Conservation (phyloP, 2,888 invertebrate species). For the Apodemia mormo region DNA sequence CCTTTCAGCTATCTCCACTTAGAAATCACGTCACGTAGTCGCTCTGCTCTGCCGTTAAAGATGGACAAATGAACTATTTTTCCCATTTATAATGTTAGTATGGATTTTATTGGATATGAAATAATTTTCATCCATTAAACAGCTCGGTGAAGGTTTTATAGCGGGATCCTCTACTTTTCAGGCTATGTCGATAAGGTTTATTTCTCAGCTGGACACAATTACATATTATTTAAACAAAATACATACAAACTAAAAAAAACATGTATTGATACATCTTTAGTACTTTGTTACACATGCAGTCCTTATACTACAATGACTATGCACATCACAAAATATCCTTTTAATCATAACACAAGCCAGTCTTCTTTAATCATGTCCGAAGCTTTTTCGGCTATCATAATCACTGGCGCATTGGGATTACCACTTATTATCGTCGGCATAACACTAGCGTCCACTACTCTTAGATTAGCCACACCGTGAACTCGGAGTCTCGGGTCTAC, state of each 20-base stretch:
- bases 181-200: too few relatives aligned
- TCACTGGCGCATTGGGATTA: conserved; percentile 93
- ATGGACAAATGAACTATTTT: too few relatives aligned
- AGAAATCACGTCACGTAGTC: too few relatives aligned
- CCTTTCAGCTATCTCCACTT: too few relatives aligned
- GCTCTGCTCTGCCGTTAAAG: too few relatives aligned
- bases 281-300: conserved; percentile 50
- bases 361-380: conserved; percentile 95
- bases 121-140: too few relatives aligned
- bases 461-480: conserved; percentile 88
- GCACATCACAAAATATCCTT: conserved; percentile 40
- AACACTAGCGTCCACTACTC: conserved; percentile 92
- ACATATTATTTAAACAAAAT: conserved; percentile 35
- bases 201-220: neutral
- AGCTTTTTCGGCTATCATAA: conserved; percentile 95
- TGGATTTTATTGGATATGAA: too few relatives aligned
- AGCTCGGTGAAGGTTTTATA: too few relatives aligned
- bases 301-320: conserved; percentile 42
- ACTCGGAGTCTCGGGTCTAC: conserved; percentile 90
- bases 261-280: conserved; percentile 49
- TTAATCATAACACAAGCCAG: conserved; percentile 84
- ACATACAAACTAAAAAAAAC: conserved; percentile 46
- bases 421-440: conserved; percentile 95
- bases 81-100: too few relatives aligned
- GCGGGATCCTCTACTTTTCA: too few relatives aligned